Base-by-base conservation (phyloP, 2,888 invertebrate species). In the Sycophila texana region DNA sequence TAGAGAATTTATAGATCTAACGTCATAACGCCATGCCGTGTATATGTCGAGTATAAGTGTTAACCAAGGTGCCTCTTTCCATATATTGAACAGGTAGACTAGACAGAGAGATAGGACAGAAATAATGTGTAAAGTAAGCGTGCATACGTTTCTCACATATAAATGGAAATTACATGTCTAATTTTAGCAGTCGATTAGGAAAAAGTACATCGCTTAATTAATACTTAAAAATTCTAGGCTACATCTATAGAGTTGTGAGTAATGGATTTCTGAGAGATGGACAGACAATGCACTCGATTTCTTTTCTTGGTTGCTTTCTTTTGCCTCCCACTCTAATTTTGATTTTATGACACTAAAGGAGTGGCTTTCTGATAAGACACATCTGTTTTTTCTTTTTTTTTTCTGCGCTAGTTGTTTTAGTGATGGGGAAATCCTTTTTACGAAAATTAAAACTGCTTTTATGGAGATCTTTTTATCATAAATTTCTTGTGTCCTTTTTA, bases 1-100 rank as follows among this genome's bases (percentile, higher is more conserved):
- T 3, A 67, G 26, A 74, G 20, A 18, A 63, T 18, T 77, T 60
- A 20, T 70, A 80, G 79, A 84, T 74, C 70, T 84, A 84, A 81
- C 83, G 83, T 81, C 82, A 83, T 78, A 83, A 76, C 74, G 72
- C 74, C 81, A 84, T 84, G 84, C 84, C 80, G 77, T 82, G 74
- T 81, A 26, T 47, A 61, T 67, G 65, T 55, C 47, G 16, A 26
- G 72, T 72, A 61, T 70, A 65, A 18, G 22, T 66, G 47, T 47
- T 70, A 58, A 74, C n/a, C 20, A 57, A 74, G 53, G 20, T 68
- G 70, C 57, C 70, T 74, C 55, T 70, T 77, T 77, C 26, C 58
- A 66, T 74, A 39, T 4, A 39, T 58, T n/a, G 70, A 70, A 70
- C 60, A 71, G 55, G 63, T 10, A 71, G 57, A 30, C 30, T n/a